Conservation (phyloP, 2,113 vertebrate species). For the Zeus faber region DNA sequence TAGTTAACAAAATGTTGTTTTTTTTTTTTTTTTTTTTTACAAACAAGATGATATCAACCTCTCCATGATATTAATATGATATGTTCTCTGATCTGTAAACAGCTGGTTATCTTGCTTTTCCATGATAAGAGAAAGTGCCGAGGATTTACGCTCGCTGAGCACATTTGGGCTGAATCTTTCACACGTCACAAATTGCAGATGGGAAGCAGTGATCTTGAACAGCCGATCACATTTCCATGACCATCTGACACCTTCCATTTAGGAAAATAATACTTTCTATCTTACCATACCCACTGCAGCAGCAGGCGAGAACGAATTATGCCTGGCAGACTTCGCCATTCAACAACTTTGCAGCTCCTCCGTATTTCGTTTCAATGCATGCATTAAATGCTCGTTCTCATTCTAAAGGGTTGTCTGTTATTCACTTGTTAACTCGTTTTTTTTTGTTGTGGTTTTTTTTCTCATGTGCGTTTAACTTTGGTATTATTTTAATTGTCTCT, state of each 20-base stretch:
- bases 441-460: slow-evolving; percentile 9
- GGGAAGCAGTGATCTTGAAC: slow-evolving; percentile 99
- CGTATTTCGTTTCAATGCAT: slow-evolving; percentile 60
- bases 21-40: slow-evolving; percentile 56
- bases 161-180: slow-evolving; percentile 99
- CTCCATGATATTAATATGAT: slow-evolving; percentile 99
- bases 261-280: slow-evolving; percentile 99
- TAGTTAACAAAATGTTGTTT: slow-evolving; percentile 76
- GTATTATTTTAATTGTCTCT: not conserved
- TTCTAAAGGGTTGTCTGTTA: slow-evolving; percentile 48
- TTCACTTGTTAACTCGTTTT: slow-evolving; percentile 8
- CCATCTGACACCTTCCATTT: slow-evolving; percentile 99
- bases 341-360: slow-evolving; percentile 67
- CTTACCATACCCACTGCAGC: slow-evolving; percentile 99
- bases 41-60: slow-evolving; percentile 82
- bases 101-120: slow-evolving; percentile 99
- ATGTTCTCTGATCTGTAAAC: slow-evolving; percentile 99
- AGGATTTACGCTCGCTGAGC: slow-evolving; percentile 99
- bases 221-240: slow-evolving; percentile 99
- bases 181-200: slow-evolving; percentile 99
- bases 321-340: slow-evolving; percentile 86
- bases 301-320: slow-evolving; percentile 96
- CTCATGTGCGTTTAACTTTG: slow-evolving; percentile 1
- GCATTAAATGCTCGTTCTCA: slow-evolving; percentile 56
- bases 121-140: slow-evolving; percentile 99